Percentiles rank a stretch among this genome's conserved stretches.
Conservation (phyloP, 1,140 invertebrate genomes). For the Leptonema lineaticorne region DNA sequence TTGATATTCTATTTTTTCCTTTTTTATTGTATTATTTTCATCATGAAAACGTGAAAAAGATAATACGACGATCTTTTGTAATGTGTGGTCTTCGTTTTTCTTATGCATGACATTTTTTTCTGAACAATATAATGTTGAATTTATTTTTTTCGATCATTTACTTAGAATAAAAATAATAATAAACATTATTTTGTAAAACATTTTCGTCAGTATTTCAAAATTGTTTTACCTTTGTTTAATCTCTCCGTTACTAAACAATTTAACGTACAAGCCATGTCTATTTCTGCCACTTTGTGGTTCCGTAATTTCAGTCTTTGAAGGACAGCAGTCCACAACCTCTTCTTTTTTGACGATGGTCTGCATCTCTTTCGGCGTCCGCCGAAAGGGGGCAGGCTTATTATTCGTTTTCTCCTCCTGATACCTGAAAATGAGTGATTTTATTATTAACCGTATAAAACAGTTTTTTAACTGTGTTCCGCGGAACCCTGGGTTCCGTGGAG, state of each 20-base stretch:
- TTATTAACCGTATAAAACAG: not conserved
- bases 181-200: not conserved
- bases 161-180: not conserved
- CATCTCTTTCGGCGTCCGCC: constrained; percentile 60
- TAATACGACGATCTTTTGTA: too few relatives aligned
- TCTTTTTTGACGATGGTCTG: constrained; percentile 63
- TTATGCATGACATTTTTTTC: not conserved
- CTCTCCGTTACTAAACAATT: constrained; percentile 71
- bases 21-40: too few relatives aligned
- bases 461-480: not conserved
- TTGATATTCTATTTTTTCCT: too few relatives aligned
- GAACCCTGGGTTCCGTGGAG: not conserved
- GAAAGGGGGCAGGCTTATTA: constrained; percentile 5
- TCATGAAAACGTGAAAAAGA: not conserved
- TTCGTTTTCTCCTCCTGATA: not conserved
- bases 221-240: constrained; percentile 54
- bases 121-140: not conserved
- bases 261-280: constrained; percentile 68
- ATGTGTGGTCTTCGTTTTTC: not conserved
- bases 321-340: constrained; percentile 75
- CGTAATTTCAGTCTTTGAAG: constrained; percentile 72
- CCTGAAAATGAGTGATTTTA: not conserved
- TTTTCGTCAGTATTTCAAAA: not conserved
- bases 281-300: constrained; percentile 76
- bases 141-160: not conserved